Evolutionary conservation across 2,888 invertebrate species (phyloP).

Genomic region (Pemphredon lugubris): DNA sequence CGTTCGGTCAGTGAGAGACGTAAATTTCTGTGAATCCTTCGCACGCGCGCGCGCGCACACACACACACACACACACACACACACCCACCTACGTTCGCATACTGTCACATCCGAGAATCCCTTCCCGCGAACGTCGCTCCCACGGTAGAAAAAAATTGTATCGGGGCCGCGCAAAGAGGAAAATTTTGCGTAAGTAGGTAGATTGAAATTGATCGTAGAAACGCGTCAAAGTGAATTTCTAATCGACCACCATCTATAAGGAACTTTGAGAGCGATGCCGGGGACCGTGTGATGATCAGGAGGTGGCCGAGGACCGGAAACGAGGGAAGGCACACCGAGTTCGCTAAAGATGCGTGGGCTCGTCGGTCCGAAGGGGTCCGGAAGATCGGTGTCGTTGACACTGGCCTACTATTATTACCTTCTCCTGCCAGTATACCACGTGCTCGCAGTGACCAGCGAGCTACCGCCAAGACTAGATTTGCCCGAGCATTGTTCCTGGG

Average conservation of each 20-base stretch:
- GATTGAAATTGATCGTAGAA: no score
- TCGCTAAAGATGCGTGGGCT: slow-evolving; percentile 60
- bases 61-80: no score
- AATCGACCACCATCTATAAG: no score
- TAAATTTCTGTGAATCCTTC: slow-evolving; percentile 2
- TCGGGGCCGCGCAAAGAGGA: no score
- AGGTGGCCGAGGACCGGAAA: slow-evolving; percentile 46
- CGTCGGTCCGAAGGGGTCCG: slow-evolving; percentile 32
- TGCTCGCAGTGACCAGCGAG: slow-evolving; percentile 78
- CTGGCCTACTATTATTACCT: slow-evolving; percentile 51
- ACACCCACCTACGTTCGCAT: background rate
- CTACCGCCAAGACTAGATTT: slow-evolving; percentile 87
- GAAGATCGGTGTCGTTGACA: slow-evolving; percentile 47
- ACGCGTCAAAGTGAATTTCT: no score
- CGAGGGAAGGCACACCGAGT: slow-evolving; percentile 59
- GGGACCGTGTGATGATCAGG: slow-evolving; percentile 52
- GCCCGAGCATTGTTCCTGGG: slow-evolving; percentile 92
- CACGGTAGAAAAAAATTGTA: background rate
- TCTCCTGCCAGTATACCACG: slow-evolving; percentile 67
- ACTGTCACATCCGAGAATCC: background rate
- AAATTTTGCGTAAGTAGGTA: no score
- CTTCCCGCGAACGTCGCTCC: background rate
- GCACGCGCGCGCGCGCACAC: no score
- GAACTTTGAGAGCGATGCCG: slow-evolving; percentile 10
- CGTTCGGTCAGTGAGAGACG: slow-evolving; percentile 27